Percentiles rank a stretch among this genome's conserved stretches.
Evolutionary conservation across 2,888 invertebrate species (phyloP).

Genomic region (Orchesellides sinensis): DNA sequence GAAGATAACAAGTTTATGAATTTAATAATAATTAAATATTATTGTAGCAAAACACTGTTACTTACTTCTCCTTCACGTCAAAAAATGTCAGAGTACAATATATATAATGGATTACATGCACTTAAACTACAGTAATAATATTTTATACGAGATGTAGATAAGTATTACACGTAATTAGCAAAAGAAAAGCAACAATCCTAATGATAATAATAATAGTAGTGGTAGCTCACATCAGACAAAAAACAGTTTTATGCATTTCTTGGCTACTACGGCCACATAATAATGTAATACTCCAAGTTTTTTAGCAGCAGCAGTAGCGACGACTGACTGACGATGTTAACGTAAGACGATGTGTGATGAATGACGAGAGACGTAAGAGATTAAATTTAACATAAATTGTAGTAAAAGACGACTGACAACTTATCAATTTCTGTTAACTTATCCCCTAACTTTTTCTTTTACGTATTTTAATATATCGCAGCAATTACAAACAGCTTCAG

Average conservation of each 20-base stretch:
- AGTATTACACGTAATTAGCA: conserved; percentile 22
- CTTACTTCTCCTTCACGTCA: conserved; percentile 7
- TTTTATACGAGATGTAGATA: background rate
- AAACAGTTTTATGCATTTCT: background rate
- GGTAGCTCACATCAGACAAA: conserved; percentile 9
- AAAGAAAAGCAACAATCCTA: conserved; percentile 24
- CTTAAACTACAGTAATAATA: background rate
- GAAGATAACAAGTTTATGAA: background rate
- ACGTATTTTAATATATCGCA: conserved; percentile 9
- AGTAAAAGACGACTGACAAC: background rate
- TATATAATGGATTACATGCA: background rate
- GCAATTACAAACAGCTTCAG: no score
- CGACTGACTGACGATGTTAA: conserved; percentile 3
- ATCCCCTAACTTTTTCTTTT: background rate
- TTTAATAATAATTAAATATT: conserved; percentile 18
- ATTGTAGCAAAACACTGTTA: conserved; percentile 39
- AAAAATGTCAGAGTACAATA: conserved; percentile 19
- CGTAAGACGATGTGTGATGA: background rate
- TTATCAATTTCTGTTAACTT: background rate
- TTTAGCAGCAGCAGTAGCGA: background rate
- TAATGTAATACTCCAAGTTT: background rate
- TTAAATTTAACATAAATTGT: no score
- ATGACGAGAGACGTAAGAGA: no score
- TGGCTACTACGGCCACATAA: background rate
- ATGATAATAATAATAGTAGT: conserved; percentile 16